Evolutionary conservation across 2,797 vertebrate species (phyloP).

Genomic region (Etheostoma nigrum): DNA sequence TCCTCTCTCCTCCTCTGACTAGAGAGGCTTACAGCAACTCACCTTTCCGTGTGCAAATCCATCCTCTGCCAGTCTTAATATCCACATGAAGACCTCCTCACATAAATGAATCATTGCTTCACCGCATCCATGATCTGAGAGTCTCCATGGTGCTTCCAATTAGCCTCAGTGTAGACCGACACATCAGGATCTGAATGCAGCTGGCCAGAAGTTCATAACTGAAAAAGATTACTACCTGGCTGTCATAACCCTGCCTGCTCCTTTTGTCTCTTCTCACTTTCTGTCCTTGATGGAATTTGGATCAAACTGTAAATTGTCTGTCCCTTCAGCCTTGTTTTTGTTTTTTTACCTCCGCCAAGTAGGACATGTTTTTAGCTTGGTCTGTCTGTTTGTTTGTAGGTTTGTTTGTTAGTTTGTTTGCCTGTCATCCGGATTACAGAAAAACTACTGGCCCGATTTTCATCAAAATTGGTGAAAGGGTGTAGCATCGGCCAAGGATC

Average conservation of each 20-base stretch:
- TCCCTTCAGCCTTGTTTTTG: background rate
- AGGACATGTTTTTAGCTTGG: no score
- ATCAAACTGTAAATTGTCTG: slow-evolving; percentile 8
- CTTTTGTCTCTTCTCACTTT: slow-evolving; percentile 9
- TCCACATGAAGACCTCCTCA: slow-evolving; percentile 21
- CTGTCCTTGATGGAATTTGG: slow-evolving; percentile 2
- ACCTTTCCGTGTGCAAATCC: slow-evolving; percentile 16
- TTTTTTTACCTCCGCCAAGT: no score
- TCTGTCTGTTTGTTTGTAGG: no score
- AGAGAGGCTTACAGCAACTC: slow-evolving; percentile 20
- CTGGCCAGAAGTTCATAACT: slow-evolving; percentile 19
- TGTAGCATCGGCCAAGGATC: no score
- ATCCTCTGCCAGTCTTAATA: slow-evolving; percentile 22
- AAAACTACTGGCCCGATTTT: no score
- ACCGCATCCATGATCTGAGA: slow-evolving; percentile 31
- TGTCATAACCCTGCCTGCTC: slow-evolving; percentile 9
- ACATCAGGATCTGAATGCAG: slow-evolving; percentile 38
- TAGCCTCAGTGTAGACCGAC: slow-evolving; percentile 28
- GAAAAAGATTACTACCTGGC: slow-evolving; percentile 21
- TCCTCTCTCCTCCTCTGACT: slow-evolving; percentile 8
- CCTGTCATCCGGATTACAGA: no score
- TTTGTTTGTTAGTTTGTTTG: no score
- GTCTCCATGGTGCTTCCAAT: slow-evolving; percentile 34
- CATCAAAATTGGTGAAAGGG: no score
- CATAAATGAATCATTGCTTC: slow-evolving; percentile 38